Base-by-base conservation (phyloP, 2,888 invertebrate species). In the Cantharis nigra region DNA sequence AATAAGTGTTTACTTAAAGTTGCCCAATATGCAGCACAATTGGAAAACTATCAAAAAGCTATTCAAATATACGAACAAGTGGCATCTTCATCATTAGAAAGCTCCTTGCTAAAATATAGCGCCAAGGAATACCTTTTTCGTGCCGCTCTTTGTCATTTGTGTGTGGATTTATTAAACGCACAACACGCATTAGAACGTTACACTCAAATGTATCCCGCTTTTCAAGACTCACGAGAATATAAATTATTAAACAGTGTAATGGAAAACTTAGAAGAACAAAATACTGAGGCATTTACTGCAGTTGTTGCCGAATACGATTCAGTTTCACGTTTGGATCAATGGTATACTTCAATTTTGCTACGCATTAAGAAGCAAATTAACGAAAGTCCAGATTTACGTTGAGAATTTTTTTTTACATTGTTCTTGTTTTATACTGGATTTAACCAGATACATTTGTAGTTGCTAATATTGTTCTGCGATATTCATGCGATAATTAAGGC, bases 101-200 rank as follows among this genome's bases (percentile, higher is more conserved):
- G 96, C 90, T 95, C 97, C 77, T 91, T 99, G 82, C 91, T 99
- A 83, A 98, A 99, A 89, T 99, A 99, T 90, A 97, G 98, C 89
- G 99, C 98, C 26, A 99, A 98, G 89, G 99, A 99, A 89, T 98
- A 99, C 89, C 98, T 98, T 91, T 99, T 99, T 91, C 94, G 98
- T 74, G 98, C 99, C 10, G 96, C 97, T 7, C 91, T 99, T 4
- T 99, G 99, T 88, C 98, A 99, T 89, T 91, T 99, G 74, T 98
- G 98, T 89, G 95, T 98, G 75, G 99, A 99, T 89, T 91, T 96
- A 69, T 91, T 98, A 78, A 98, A 99, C 91, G 98, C 98, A 69
- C 95, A 97, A 87, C 96, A 96, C 88, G 98, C 98, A 4, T 90
- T 99, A 79, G 96, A 97, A 88, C 95, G 96, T 88, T 99, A 99